Base-by-base conservation (phyloP, 2,888 invertebrate species). In the Cerceris ruficornis region DNA sequence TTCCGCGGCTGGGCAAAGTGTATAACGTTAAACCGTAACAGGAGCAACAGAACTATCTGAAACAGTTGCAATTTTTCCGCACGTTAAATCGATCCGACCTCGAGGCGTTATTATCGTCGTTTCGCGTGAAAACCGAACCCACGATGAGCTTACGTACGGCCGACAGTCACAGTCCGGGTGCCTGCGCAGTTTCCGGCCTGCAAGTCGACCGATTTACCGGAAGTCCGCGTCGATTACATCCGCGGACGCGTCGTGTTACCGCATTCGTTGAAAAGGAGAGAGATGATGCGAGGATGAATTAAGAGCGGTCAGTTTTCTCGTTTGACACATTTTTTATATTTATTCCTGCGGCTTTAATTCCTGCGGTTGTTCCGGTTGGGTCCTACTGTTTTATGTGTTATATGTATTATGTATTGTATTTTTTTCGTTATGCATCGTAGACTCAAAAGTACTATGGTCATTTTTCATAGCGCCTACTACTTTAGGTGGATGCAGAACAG, bases 191-290 rank as follows among this genome's bases (percentile, higher is more conserved):
- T 76, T 79, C 79, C 79, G 72, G 62, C 50, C 61, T 59, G 49
- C 67, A 46, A 59, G 61, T 69, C 60, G 66, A 58, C 64, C 69
- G 72, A 79, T 79, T 65, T 76, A 41, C 73, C 79, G 79, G 79
- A 79, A 79, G 62, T 61, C 58, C 50, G 66, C 50, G 68, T 65
- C 78, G 75, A 75, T 78, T 75, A 66, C 75, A 62, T 75, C 69
- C 72, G 70, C 28, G 67, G 43, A 69, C 52, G 66, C 28, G 43
- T 54, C 6, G 4, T 9, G 17, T 74, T 58, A 49, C 61, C 39
- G 62, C 14, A 17, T 7, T 7, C 8, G 60, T 13, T 41, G 42
- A 60, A 60, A 41, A 57, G 0, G 9, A 57, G n/a, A 13, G 17
- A 15, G 11, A 55, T 7, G 15, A 58, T 28, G 57, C 17, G 17